phyloP scores from a whole-genome alignment of 92 coral and sea anemone genomes.

The Zoanthus sansibaricus region DNA sequence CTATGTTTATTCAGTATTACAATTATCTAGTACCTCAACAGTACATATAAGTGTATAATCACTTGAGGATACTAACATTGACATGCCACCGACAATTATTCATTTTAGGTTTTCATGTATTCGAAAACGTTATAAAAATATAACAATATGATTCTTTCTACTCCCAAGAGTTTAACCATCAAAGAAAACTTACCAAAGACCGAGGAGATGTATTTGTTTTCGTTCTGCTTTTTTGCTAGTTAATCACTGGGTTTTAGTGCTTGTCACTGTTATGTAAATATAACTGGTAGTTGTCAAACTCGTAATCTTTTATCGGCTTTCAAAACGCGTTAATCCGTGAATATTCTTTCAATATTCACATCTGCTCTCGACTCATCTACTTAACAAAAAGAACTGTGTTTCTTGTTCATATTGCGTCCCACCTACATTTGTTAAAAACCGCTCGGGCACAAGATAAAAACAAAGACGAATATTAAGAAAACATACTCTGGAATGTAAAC shows the following conservation, averaged over 20 bases:
- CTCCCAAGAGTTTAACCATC: background rate
- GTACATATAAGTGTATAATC: no score
- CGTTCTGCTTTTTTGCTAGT: background rate
- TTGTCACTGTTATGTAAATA: background rate
- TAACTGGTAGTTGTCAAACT: background rate
- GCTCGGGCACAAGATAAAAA: background rate
- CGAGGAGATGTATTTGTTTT: background rate
- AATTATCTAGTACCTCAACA: no score
- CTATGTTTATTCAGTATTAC: no score
- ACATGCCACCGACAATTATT: no score
- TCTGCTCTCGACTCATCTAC: background rate
- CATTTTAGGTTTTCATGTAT: no score
- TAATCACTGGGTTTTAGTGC: background rate
- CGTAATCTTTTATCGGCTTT: background rate
- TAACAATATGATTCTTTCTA: no score
- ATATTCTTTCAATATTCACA: background rate
- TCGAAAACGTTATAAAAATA: no score
- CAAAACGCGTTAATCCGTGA: background rate
- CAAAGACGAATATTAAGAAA: background rate
- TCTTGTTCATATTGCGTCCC: background rate
- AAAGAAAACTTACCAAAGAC: background rate
- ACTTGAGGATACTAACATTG: no score
- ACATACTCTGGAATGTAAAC: background rate
- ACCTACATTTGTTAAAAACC: background rate
- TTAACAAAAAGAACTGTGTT: background rate